These are phyloP conservation scores for Coptodon rendalli DNA, from an alignment of 2,113 vertebrate genomes.

Conservation along the genomic window DNA sequence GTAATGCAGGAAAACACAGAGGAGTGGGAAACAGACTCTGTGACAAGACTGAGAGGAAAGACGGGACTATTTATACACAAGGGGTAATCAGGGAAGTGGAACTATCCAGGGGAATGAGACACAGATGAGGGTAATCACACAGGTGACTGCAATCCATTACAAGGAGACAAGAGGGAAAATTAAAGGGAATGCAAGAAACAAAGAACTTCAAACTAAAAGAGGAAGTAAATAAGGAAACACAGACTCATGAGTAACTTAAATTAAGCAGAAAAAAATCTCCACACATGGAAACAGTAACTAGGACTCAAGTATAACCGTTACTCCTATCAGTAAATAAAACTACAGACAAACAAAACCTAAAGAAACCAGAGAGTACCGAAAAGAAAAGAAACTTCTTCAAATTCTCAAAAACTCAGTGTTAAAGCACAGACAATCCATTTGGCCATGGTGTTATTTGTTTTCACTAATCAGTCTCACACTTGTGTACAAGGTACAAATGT, in stretches of 20 bases:
- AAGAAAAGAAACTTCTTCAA: not conserved
- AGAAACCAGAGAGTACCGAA: not conserved
- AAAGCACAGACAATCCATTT: not conserved
- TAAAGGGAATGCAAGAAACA: not conserved
- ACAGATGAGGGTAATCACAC: not conserved
- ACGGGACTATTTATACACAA: not conserved
- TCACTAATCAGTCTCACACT: not conserved
- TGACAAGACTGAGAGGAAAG: not conserved
- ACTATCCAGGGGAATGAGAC: not conserved
- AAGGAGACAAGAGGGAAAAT: not conserved
- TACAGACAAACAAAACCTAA: not conserved
- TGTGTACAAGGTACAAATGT: not conserved
- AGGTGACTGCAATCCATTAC: not conserved
- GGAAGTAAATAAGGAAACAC: not conserved
- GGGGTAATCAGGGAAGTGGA: not conserved
- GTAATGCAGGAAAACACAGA: not conserved
- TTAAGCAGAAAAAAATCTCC: not conserved
- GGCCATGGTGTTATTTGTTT: not conserved
- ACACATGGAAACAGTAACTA: not conserved
- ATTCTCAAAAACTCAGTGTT: not conserved
- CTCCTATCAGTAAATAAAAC: not conserved
- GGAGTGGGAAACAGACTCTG: not conserved
- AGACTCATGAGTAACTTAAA: not conserved
- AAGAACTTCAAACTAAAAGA: not conserved
- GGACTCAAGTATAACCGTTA: not conserved